Evolutionary conservation across 2,113 vertebrate genomes (phyloP).

Genomic region (Grantiella picta): DNA sequence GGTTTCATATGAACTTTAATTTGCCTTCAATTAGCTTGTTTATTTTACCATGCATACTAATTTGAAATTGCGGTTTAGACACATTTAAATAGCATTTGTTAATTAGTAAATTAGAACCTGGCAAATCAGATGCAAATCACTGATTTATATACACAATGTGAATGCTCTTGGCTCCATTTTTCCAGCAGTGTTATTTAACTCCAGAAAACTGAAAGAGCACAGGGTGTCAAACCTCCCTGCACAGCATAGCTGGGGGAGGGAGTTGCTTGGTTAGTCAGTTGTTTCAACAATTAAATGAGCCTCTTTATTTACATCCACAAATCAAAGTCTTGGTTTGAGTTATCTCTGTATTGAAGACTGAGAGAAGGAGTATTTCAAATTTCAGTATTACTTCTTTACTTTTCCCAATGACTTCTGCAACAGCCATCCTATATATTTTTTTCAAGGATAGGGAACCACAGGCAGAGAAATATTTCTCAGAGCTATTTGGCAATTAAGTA

Average conservation of each 20-base stretch:
- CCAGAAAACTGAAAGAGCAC: background rate
- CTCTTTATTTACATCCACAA: background rate
- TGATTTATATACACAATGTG: background rate
- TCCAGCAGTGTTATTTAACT: background rate
- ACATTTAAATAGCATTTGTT: background rate
- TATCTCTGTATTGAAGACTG: background rate
- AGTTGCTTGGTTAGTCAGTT: background rate
- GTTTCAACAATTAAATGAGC: background rate
- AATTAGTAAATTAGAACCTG: slow-evolving; percentile 51
- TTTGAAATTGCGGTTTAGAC: slow-evolving; percentile 28
- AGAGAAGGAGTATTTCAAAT: background rate
- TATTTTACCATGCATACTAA: slow-evolving; percentile 2
- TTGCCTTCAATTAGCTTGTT: slow-evolving; percentile 4
- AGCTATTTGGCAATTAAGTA: background rate
- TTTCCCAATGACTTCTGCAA: background rate
- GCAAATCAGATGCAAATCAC: background rate
- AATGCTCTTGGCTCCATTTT: background rate
- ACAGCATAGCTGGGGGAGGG: background rate
- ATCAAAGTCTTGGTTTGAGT: background rate
- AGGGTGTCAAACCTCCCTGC: background rate
- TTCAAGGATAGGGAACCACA: background rate
- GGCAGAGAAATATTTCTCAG: background rate
- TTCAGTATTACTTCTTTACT: background rate
- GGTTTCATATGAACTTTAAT: background rate
- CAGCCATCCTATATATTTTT: background rate